Base-by-base conservation (phyloP, 2,888 invertebrate genomes). In the Anticlea derivata region DNA sequence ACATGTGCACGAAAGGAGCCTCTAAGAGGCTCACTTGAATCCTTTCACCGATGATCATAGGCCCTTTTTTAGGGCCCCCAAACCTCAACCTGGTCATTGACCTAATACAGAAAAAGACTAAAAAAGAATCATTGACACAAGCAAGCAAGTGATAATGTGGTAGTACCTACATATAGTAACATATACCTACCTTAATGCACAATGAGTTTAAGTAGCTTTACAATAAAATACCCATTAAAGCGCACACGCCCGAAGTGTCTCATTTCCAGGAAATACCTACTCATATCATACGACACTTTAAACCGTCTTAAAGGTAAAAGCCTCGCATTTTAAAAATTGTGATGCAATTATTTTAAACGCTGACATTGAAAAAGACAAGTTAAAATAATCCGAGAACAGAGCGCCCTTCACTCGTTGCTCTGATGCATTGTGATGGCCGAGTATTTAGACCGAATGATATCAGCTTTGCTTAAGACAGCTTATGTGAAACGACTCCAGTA, bases 321-420 rank as follows among this genome's bases (percentile, higher is more conserved):
- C 72, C 76, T 82, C 82, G 80, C 86, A 81, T 86, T 88, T 88
- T 78, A 86, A 88, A 17, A 89, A 86, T 84, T 87, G 89, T 90
- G 89, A 89, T 88, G 89, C 87, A 90, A 90, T 90, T 89, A 90
- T 89, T 89, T 89, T 90, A 89, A 90, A 88, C 80, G 86, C 79
- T 86, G 89, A 89, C 89, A 90, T 89, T 90, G 89, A 90, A 90
- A 89, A 86, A 80, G 87, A 87, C 88, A 88, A 87, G 84, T 86
- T 84, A 79, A 87, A 89, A 88, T 89, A 88, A 89, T 89, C 86
- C 85, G 80, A 86, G 87, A 86, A 86, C 85, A 80, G 69, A 78
- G 80, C 74, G 86, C 89, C 89, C 89, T 89, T 89, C 89, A 86
- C 89, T 88, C 70, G 75, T 70, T 68, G 73, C 75, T 72, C 80